Evolutionary conservation across 1,140 invertebrate genomes (phyloP), one percentile per base, ranked within the genome.

Genomic region (Trichomalopsis sarcophagae): DNA sequence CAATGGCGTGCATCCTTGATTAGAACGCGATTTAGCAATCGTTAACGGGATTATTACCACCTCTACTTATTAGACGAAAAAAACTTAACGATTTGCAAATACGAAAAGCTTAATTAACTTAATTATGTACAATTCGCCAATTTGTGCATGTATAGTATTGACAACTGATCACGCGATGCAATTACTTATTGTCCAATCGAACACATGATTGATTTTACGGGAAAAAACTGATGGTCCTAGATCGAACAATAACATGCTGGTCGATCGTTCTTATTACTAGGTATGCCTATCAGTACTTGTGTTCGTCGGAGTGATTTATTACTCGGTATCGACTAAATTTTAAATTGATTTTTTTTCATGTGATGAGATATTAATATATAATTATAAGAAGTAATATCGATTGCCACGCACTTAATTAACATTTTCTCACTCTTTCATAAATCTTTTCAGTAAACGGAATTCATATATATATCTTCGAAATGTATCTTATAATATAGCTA

Each of bases 121-220:
- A 81, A 77, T 77, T 85, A 77, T 82, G 69, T 82, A 77, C 84
- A 85, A 82, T 82, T 77, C 79, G 74, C 73, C 2, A 85, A 82
- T 71, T 85, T 36, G 11, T 76, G 50, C 80, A 75, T 17, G 17
- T n/a, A 14, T 62, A 62, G 71, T 77, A 40, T 66, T 55, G 75
- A 50, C 23, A 74, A 76, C 69, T 10, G 50, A 80, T 85, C 50
- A 47, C 68, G 47, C 50, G 74, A 30, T 55, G 33, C 17, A 66
- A 81, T n/a, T 81, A 62, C 7, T 73, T 84, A 77, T 69, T 77
- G 66, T 77, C n/a, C 62, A 74, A 62, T 80, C 73, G 21, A 84
- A 33, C 44, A 73, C 44, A 71, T 36, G 50, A 81, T n/a, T 81
- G 4, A n/a, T 73, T 66, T 71, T 84, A 73, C 50, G 40, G n/a